phyloP scores from a whole-genome alignment of 2,888 invertebrate species.

The Drosophila robusta region DNA sequence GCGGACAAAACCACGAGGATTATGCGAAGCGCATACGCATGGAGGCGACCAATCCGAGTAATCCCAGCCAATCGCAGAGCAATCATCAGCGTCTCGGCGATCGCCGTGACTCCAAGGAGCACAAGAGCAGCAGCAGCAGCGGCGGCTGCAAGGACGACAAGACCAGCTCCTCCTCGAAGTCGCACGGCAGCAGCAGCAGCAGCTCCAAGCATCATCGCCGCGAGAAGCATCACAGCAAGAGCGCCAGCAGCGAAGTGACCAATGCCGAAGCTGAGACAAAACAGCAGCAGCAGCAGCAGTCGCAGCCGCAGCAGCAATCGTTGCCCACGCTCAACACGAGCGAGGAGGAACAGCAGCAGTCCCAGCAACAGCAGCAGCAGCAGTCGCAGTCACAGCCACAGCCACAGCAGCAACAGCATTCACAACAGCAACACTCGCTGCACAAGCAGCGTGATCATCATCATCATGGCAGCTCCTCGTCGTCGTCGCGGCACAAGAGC shows the following conservation, averaged over 20 bases:
- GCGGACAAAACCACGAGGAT: slow-evolving; percentile 76
- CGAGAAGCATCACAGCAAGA: slow-evolving; percentile 83
- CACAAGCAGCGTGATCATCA: slow-evolving; percentile 68
- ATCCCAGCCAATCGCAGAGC: slow-evolving; percentile 30
- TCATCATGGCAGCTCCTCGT: slow-evolving; percentile 63
- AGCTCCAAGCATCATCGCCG: slow-evolving; percentile 71
- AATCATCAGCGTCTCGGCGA: slow-evolving; percentile 67
- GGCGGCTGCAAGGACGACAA: slow-evolving; percentile 55
- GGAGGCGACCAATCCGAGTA: slow-evolving; percentile 51
- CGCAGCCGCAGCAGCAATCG: slow-evolving; percentile 26
- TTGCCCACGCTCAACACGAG: slow-evolving; percentile 61
- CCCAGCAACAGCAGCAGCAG: slow-evolving; percentile 12
- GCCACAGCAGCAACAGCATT: slow-evolving; percentile 16
- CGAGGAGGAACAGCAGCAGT: slow-evolving; percentile 64
- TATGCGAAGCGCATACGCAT: slow-evolving; percentile 82
- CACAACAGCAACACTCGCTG: background rate
- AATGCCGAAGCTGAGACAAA: slow-evolving; percentile 33
- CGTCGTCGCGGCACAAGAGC: slow-evolving; percentile 81
- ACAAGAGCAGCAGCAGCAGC: slow-evolving; percentile 55
- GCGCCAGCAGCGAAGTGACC: slow-evolving; percentile 39
- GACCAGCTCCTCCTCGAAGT: slow-evolving; percentile 32
- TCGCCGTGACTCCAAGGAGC: slow-evolving; percentile 75
- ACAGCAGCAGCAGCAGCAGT: slow-evolving; percentile 5
- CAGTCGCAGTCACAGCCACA: slow-evolving; percentile 35
- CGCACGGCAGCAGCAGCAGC: slow-evolving; percentile 54